phyloP scores from a whole-genome alignment of 2,797 vertebrate genomes.

The Coracias cyanogaster region DNA sequence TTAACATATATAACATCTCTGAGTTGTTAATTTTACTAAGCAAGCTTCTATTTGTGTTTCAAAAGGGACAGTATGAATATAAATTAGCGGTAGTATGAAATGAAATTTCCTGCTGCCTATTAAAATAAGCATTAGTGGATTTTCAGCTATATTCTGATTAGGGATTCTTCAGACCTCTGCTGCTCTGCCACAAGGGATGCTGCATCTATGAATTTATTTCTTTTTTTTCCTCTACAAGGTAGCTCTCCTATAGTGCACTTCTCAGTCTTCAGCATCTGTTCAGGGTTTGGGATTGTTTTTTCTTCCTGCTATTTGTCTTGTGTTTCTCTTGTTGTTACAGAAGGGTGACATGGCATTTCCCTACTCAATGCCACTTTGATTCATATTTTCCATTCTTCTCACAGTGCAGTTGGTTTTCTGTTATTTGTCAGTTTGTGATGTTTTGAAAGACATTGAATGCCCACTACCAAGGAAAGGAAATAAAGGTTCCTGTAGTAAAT shows the following conservation, averaged over 20 bases:
- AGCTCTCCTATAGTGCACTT: not conserved
- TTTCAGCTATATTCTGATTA: not conserved
- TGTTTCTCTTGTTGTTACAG: not conserved
- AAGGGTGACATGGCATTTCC: not conserved
- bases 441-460: not conserved
- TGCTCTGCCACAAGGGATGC: not conserved
- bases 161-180: not conserved
- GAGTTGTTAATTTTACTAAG: not conserved
- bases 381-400: not conserved
- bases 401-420: not conserved
- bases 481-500: not conserved
- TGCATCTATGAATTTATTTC: not conserved
- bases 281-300: not conserved
- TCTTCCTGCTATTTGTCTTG: not conserved
- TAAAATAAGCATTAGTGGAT: not conserved
- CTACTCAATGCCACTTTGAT: not conserved
- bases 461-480: not conserved
- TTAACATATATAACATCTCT: not conserved
- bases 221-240: not conserved
- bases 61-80: not conserved
- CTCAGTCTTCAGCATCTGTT: not conserved
- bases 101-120: not conserved
- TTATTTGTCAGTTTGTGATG: not conserved
- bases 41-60: not conserved
- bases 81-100: not conserved